Base-by-base conservation (phyloP, 2,113 vertebrate genomes). In the Turnix velox region DNA sequence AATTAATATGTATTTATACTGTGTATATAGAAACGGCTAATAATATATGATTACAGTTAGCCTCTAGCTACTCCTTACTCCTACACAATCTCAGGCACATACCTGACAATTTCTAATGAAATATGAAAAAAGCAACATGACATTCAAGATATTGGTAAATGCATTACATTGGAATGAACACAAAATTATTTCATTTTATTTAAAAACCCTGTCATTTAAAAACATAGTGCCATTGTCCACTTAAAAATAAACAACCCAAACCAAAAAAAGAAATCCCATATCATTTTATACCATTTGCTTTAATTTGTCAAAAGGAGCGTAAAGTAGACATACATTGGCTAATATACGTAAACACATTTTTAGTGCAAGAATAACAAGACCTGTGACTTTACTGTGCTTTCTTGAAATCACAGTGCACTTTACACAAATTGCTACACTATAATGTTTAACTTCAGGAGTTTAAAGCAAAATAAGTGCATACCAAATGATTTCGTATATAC, bases 301-400 rank as follows among this genome's bases (percentile, higher is more conserved):
- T 96, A 95, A 91, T 96, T 96, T 94, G 89, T 96, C 95, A 91
- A 97, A 97, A 97, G 96, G 96, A 97, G 97, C 96, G 39, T 97
- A 97, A 98, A 97, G 97, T 97, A 97, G 98, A 98, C 97, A 97
- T 98, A 98, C 97, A 98, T 96, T 96, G 97, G 96, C 98, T 98
- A 98, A 98, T 97, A 97, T 98, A 98, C 97, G 97, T 97, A 98
- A 98, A 98, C 97, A 98, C 97, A 96, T 97, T 98, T 98, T 98
- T 97, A 98, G 98, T 98, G 98, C 98, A 99, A 98, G 97, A 98
- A 97, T 97, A 97, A 97, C 97, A 97, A 98, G 98, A 98, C 96
- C 97, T 97, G 98, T 98, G 98, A 98, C 97, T 97, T 98, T 96
- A 98, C 98, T 98, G 98, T 98, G 98, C 98, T 98, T 98, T 96